Conservation (phyloP, 2,113 vertebrate genomes). For the Psephotus haematonotus region DNA sequence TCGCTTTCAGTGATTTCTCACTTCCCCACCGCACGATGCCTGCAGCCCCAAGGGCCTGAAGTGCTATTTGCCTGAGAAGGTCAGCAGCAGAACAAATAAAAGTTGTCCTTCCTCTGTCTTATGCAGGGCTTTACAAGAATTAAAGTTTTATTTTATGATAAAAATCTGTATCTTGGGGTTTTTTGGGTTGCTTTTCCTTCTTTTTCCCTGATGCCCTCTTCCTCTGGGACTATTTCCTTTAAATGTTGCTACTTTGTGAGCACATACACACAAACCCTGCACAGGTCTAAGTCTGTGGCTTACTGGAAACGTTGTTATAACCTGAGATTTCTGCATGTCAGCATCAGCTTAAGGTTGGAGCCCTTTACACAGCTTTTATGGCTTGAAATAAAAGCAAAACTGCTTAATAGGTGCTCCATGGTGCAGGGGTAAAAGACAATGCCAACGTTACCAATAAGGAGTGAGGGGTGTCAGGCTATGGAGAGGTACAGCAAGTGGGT, state of each 20-base stretch:
- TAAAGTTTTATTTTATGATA: slow-evolving; percentile 51
- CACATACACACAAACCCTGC: not conserved
- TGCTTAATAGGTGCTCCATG: not conserved
- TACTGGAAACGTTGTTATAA: not conserved
- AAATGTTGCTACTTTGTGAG: not conserved
- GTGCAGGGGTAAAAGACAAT: not conserved
- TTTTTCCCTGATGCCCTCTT: not conserved
- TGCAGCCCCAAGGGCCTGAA: not conserved
- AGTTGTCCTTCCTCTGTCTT: slow-evolving; percentile 65
- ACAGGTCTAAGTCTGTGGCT: not conserved
- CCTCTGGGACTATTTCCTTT: not conserved
- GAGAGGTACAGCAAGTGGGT: not conserved
- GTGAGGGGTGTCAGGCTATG: not conserved
- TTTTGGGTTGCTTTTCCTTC: not conserved
- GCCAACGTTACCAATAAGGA: fast-evolving
- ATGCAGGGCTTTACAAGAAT: slow-evolving; percentile 45
- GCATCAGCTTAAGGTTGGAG: not conserved
- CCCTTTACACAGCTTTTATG: not conserved
- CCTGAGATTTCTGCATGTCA: not conserved
- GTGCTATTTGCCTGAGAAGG: slow-evolving; percentile 74
- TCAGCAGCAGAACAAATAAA: slow-evolving; percentile 77
- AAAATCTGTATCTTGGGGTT: not conserved
- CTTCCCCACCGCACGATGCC: not conserved
- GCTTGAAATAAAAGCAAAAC: not conserved
- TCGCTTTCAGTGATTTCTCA: slow-evolving; percentile 20